Base-by-base conservation (phyloP, 2,888 invertebrate genomes). In the Lasioglossum marginatum region DNA sequence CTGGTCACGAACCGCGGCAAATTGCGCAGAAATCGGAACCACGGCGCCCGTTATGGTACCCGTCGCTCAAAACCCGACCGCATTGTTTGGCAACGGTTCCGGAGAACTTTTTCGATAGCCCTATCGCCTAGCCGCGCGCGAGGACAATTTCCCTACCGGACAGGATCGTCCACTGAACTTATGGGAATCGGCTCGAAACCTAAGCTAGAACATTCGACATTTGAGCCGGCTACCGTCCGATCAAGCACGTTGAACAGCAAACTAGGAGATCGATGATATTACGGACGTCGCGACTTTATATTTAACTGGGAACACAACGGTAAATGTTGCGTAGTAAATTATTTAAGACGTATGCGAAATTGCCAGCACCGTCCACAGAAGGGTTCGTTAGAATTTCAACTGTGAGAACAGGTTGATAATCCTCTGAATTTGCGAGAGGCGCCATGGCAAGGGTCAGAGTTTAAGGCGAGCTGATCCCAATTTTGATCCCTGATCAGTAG, bases 11-110 rank as follows among this genome's bases (percentile, higher is more conserved):
- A 82, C 52, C 71, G 52, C 76, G 78, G 79, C 71, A 73, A 85
- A 81, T 73, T 79, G 86, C 82, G 79, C 85, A 81, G 86, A 77
- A 85, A 85, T 86, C 86, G 68, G 57, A 63, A 66, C 52, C 68
- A 70, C 60, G 72, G 74, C 19, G 74, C 45, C 37, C 45, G 57
- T n/a, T 70, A 72, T 45, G 68, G 68, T 70, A 76, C 63, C 63
- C 8, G 27, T 8, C 16, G 57, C 82, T 23, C 27, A 43, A 72
- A 66, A 72, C 34, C 45, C 37, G 37, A 16, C 34, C 23, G 66
- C 37, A 48, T 48, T 52, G 43, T 73, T 79, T 80, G 16, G 77
- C 43, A 52, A 72, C 1, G 23, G 31, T 34, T 27, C 4, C n/a
- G n/a, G 57, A 23, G 23, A 34, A 57, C 70, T 78, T 70, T 34